Percentiles rank a stretch among this genome's conserved stretches.
phyloP scores from a whole-genome alignment of 2,888 invertebrate genomes.

The Caenorhabditis sinica region DNA sequence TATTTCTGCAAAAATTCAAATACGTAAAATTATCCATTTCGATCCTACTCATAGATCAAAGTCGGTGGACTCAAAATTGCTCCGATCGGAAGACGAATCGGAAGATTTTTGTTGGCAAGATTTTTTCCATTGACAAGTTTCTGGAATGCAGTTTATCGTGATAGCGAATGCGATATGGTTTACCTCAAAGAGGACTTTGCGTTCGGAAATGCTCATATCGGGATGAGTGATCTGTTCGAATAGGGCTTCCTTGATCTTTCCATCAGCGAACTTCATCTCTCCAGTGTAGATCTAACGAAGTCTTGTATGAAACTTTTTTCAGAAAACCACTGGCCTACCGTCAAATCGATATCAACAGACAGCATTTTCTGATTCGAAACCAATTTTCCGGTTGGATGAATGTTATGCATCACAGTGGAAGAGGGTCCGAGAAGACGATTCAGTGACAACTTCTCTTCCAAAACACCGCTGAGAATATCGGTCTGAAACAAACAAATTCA shows the following conservation, averaged over 20 bases:
- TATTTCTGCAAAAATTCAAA: slow-evolving; percentile 1
- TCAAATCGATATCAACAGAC: neutral
- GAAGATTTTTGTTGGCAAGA: slow-evolving; percentile 30
- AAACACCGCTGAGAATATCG: slow-evolving; percentile 42
- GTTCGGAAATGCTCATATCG: neutral
- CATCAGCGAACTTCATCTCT: slow-evolving; percentile 37
- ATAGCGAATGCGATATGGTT: neutral
- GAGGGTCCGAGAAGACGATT: slow-evolving; percentile 14
- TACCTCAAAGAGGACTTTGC: slow-evolving; percentile 21
- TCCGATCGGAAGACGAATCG: slow-evolving; percentile 53
- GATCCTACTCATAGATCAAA: slow-evolving; percentile 46
- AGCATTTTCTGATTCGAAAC: slow-evolving; percentile 5
- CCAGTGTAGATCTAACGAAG: slow-evolving; percentile 14
- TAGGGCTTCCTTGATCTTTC: slow-evolving; percentile 24
- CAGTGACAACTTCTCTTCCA: slow-evolving; percentile 26
- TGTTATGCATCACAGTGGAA: slow-evolving; percentile 9
- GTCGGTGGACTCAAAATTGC: slow-evolving; percentile 46
- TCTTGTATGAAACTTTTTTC: neutral
- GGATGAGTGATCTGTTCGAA: slow-evolving; percentile 14
- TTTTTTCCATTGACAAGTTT: slow-evolving; percentile 9
- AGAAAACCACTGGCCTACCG: neutral
- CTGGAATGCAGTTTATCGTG: slow-evolving; percentile 9
- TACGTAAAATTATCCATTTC: neutral
- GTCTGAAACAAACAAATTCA: slow-evolving; percentile 8
- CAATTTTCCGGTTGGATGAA: neutral